Evolutionary conservation across 92 coral and sea anemone genomes (phyloP), one percentile per base, ranked within the genome.

Genomic region (Epizoanthus stellaris): DNA sequence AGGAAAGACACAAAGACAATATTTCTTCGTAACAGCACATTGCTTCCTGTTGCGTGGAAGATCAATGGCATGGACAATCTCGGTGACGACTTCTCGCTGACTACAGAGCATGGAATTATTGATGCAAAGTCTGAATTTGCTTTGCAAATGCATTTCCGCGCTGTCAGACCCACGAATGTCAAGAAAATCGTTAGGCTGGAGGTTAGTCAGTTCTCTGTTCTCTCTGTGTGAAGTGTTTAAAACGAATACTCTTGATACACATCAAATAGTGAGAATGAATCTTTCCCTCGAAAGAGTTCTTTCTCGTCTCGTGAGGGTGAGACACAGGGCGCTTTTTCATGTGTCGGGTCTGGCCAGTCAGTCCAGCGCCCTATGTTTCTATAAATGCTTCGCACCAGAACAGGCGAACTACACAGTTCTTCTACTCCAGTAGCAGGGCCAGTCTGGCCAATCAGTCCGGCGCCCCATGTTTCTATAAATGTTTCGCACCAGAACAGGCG

Each of bases 91-190:
- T 96, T 96, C 85, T 96, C 99, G 3, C 90, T 96, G 67, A 91
- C 93, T 15, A 91, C 97, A 4, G 99, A 96, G 84, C 95, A 93
- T 59, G 99, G 99, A 43, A 79, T 96, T 11, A 96, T 96, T 57
- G 99, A 93, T 34, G 94, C 99, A 14, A 92, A 95, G 85, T 93
- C 99, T n/a, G 99, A 96, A 83, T 96, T 90, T 53, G 97, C 98
- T 21, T 90, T 96, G 30, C 99, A 96, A 93, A 93, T 96, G 92
- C 99, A 96, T 79, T 96, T 96, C 77, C 84, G 99, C 30, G 99
- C 99, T 21, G 94, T 92, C 4, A 80, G 97, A 52, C 99, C 99
- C 0, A 91, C 93, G 14, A 96, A 95, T 85, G 92, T 96, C 16
- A 94, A 95, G 85, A 96, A 96, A 76, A 93, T 96, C 11, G 88